These are phyloP conservation scores for Apocheima hispidaria DNA, from an alignment of 2,888 invertebrate species.

Conservation along the genomic window DNA sequence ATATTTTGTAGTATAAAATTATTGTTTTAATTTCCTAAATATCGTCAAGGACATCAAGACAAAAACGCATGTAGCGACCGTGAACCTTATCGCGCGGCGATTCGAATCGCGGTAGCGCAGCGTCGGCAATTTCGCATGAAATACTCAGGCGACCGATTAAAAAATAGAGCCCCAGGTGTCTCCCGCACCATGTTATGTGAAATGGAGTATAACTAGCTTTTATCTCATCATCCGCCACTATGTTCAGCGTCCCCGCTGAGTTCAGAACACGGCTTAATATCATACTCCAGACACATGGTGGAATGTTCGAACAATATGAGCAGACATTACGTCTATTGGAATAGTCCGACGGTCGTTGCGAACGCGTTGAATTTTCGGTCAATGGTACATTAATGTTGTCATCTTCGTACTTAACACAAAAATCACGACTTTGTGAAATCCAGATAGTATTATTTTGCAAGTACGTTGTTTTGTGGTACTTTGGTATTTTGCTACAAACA, in stretches of 20 bases:
- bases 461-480: neutral
- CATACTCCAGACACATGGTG: slow-evolving; percentile 44
- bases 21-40: too few relatives aligned
- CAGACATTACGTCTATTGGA: slow-evolving; percentile 63
- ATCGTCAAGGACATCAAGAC: too few relatives aligned
- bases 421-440: slow-evolving; percentile 21
- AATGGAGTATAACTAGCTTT: neutral
- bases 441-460: neutral
- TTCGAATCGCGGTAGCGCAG: too few relatives aligned
- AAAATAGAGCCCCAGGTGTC: too few relatives aligned
- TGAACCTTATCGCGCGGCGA: too few relatives aligned
- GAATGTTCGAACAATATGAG: slow-evolving; percentile 56
- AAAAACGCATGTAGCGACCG: too few relatives aligned
- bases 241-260: neutral
- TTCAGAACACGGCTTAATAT: slow-evolving; percentile 28
- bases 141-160: too few relatives aligned
- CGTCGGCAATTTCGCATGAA: too few relatives aligned
- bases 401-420: neutral
- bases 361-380: slow-evolving; percentile 47
- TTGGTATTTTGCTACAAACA: too few relatives aligned
- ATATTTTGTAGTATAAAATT: too few relatives aligned
- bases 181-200: neutral
- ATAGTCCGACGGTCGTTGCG: slow-evolving; percentile 67
- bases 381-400: slow-evolving; percentile 43
- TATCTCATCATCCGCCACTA: neutral